phyloP scores from a whole-genome alignment of 2,113 vertebrate species.

The Potamarius usumacintae region DNA sequence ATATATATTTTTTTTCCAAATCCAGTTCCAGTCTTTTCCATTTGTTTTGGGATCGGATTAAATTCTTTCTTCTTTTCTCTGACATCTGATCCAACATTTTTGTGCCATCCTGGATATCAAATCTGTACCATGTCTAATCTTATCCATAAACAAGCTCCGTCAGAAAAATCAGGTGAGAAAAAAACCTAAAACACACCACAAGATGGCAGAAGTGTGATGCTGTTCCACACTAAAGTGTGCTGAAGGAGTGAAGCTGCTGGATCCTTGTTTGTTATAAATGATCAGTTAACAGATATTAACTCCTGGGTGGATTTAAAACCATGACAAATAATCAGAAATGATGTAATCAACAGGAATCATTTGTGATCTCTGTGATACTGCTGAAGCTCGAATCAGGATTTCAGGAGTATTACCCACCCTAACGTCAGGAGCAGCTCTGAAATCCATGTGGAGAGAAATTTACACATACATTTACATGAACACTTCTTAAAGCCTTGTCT shows the following conservation, averaged over 20 bases:
- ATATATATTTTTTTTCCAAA: no score
- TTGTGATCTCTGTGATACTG: neutral
- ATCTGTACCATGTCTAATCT: neutral
- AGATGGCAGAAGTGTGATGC: slow-evolving; percentile 30
- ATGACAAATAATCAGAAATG: neutral
- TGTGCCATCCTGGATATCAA: neutral
- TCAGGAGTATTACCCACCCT: neutral
- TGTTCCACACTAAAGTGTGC: neutral
- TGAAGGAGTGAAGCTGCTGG: neutral
- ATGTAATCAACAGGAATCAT: neutral
- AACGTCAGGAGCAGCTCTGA: neutral
- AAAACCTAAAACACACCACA: slow-evolving; percentile 12
- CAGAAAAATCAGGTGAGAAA: no score
- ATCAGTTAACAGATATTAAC: neutral
- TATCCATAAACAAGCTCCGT: neutral
- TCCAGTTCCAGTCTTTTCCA: neutral
- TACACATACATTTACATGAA: neutral
- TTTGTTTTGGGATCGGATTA: neutral
- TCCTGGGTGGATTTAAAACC: neutral
- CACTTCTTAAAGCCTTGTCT: no score
- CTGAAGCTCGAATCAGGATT: neutral
- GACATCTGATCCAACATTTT: neutral
- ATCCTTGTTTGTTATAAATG: neutral
- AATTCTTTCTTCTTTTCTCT: neutral
- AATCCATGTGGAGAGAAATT: neutral